Base-by-base conservation (phyloP, 2,113 vertebrate species). In the Hydrolagus affinis region DNA sequence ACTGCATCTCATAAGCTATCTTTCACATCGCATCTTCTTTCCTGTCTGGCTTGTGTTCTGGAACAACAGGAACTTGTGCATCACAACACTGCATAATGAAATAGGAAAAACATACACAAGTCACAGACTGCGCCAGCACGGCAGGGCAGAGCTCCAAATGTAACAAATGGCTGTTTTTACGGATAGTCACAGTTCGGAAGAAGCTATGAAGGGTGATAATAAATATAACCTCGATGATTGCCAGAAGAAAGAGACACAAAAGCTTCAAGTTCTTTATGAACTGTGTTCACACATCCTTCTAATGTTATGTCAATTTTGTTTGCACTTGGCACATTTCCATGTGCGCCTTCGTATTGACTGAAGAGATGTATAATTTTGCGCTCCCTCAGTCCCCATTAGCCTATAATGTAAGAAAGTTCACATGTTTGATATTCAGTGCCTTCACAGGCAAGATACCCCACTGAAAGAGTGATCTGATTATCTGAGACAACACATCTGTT, bases 181-280 rank as follows among this genome's bases (percentile, higher is more conserved):
- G 66, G 60, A 30, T 66, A 83, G 62, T 28, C 78, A 83, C 78
- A 68, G 78, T 83, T 83, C 78, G 32, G 78, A 15, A 83, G 78
- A 17, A 83, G 78, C 62, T 68, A 68, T 66, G 78, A 83, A 68
- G 66, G 78, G 78, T 83, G 78, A 83, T 83, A 83, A 83, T 66
- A 83, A 66, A 83, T 66, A 80, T 44, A 44, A 44, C 62, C 76
- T 59, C 17, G 78, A 83, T 83, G 64, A 83, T 66, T 66, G 32
- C 60, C 60, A 8, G 77, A 19, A 23, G 59, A 68, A 62, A 64
- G 62, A 66, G 14, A 60, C 32, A 62, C n/a, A 66, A 25, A 32
- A 66, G 6, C 78, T 66, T 64, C 59, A 83, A 10, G 77, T 83
- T 25, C 60, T 32, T 66, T 83, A 60, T 68, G 62, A 83, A 30